Evolutionary conservation across 2,113 vertebrate species (phyloP).

Genomic region (Haemorhous mexicanus): DNA sequence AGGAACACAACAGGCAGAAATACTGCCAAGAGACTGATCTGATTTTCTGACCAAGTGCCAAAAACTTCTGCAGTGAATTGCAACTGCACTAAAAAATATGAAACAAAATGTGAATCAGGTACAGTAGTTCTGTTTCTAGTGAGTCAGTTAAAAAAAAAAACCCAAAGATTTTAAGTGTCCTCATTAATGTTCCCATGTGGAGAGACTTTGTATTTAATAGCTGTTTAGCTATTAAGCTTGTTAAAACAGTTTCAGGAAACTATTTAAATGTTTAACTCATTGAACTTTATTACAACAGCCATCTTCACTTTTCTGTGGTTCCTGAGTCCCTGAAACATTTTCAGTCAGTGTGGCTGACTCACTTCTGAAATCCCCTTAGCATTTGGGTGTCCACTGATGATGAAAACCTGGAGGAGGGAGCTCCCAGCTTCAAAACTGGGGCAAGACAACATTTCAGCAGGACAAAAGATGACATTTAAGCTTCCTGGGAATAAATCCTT

Average conservation of each 20-base stretch:
- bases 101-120: background rate
- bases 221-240: background rate
- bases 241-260: background rate
- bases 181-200: background rate
- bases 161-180: background rate
- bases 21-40: background rate
- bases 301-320: background rate
- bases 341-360: background rate
- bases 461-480: background rate
- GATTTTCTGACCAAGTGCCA: background rate
- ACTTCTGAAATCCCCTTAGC: background rate
- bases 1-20: background rate
- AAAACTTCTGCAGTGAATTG: background rate
- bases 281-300: background rate
- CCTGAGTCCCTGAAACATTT: background rate
- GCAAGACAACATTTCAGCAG: background rate
- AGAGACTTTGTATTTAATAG: background rate
- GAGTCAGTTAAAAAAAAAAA: background rate
- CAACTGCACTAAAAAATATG: background rate
- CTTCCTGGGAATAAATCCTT: background rate
- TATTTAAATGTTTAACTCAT: background rate
- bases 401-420: background rate
- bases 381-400: background rate
- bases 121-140: background rate
- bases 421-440: background rate